A percentile compares a stretch with the other conserved stretches of the same genome.
phyloP scores from a whole-genome alignment of 2,113 vertebrate genomes.

The Athene noctua region DNA sequence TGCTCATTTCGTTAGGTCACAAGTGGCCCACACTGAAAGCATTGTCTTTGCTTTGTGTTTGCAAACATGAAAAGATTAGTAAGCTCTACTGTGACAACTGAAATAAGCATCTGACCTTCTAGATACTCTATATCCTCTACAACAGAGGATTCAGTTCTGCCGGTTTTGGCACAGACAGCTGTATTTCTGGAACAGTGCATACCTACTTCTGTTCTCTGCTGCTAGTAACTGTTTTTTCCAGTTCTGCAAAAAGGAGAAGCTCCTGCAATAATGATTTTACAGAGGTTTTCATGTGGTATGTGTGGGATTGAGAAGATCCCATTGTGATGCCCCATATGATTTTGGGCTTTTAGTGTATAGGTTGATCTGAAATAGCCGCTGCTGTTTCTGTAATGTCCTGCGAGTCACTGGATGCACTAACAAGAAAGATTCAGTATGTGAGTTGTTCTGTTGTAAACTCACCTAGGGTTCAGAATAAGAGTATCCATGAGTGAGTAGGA shows the following conservation, averaged over 20 bases:
- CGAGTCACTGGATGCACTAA: background rate
- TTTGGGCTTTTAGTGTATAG: background rate
- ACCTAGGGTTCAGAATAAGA: background rate
- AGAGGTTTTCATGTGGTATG: background rate
- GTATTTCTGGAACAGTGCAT: background rate
- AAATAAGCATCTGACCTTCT: too few relatives aligned
- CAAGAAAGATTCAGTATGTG: accelerated
- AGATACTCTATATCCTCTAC: background rate
- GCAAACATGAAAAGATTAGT: background rate
- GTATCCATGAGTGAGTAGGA: background rate
- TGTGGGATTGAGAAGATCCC: background rate
- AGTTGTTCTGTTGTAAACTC: background rate
- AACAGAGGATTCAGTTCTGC: background rate
- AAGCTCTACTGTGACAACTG: accelerated
- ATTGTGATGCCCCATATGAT: background rate
- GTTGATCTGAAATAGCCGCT: background rate
- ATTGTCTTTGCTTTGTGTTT: background rate
- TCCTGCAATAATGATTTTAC: background rate
- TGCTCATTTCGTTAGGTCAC: background rate
- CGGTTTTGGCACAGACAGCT: background rate
- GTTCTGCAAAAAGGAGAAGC: background rate
- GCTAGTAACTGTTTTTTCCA: background rate
- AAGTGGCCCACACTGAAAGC: too few relatives aligned
- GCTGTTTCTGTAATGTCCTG: background rate
- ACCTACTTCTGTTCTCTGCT: background rate